Evolutionary conservation across 2,797 vertebrate species (phyloP), one percentile per base, ranked within the genome.

Genomic region (Lacerta bilineata): DNA sequence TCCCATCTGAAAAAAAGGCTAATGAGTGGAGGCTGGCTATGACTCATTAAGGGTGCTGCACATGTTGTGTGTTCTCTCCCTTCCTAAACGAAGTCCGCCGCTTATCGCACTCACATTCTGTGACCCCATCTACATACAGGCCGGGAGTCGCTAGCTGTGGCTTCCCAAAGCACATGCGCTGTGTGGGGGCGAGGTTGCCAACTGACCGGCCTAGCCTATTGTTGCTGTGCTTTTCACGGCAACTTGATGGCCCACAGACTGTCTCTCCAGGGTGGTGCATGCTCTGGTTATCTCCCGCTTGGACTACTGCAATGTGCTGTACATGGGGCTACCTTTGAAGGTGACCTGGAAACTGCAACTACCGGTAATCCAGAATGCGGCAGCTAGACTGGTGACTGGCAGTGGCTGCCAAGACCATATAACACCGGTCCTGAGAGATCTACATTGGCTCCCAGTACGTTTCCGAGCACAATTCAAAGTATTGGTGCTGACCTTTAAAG

Each of bases 21-120:
- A 20, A 20, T 29, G 10, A 5, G 2, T 10, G 18, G 46, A 36
- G 8, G 39, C 25, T 17, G 33, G 10, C 36, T 15, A 27, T 69
- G 74, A 88, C 18, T 88, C 64, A 84, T 10, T 18, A 20, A 25
- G 27, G 50, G 8, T 4, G 18, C 33, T 18, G 78, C 50, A 46
- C 27, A 27, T 2, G 10, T 75, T 81, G 11, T n/a, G 11, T 15
- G 2, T 66, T 36, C 9, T 2, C 29, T 55, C 8, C 2, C 46
- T 10, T 20, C 33, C 8, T 29, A 13, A 41, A 3, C 7, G 5
- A 1, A 23, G 5, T 36, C 9, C 3, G 0, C 36, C 2, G 25
- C 78, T 55, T 18, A 13, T 29, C 25, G 59, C 64, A 78, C 3
- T 69, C 1, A 9, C 43, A 55, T 6, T 46, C 2, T 85, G 18